Evolutionary conservation across 2,113 vertebrate genomes (phyloP), one percentile per base, ranked within the genome.

Genomic region (Austrofundulus limnaeus): DNA sequence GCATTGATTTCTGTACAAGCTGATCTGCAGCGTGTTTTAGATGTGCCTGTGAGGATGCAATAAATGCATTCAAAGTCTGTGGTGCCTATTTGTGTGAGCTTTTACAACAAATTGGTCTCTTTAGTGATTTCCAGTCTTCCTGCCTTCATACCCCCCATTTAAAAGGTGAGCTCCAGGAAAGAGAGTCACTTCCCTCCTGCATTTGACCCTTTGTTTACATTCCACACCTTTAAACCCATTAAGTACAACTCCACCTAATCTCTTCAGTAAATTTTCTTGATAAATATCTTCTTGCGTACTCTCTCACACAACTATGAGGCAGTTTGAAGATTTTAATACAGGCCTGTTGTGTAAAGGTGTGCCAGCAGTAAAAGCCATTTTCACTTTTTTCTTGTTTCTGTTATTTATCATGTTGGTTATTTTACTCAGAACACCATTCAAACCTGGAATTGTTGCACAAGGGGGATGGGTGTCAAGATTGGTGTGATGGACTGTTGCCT

Each of bases 121-220:
- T 39, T n/a, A n/a, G n/a, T n/a, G n/a, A n/a, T n/a, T 23, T 55
- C 2, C 2, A 9, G 11, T 4, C 12, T 21, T 13, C 13, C 5
- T 10, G 9, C 7, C 6, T 10, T 31, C 15, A 21, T 8, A 6
- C 17, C 31, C 9, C 10, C 19, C 6, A 20, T 47, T 34, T 20
- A 58, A 54, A 7, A 52, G 17, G 10, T 42, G 5, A 8, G 28
- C 6, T 46, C 13, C 11, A 13, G 50, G 11, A 34, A 6, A 5
- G 37, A 14, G 38, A n/a, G 11, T 20, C 12, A 10, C 2, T 16
- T 52, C 84, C 62, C 69, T 55, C 61, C 56, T 15, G 2, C 39
- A 13, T 21, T 42, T 73, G 59, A 64, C 57, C 37, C 68, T 39
- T 62, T 87, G 80, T 90, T 86, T 83, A 87, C 83, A 85, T 89